Evolutionary conservation across 2,888 invertebrate genomes (phyloP).

Genomic region (Phymatocera aterrima): DNA sequence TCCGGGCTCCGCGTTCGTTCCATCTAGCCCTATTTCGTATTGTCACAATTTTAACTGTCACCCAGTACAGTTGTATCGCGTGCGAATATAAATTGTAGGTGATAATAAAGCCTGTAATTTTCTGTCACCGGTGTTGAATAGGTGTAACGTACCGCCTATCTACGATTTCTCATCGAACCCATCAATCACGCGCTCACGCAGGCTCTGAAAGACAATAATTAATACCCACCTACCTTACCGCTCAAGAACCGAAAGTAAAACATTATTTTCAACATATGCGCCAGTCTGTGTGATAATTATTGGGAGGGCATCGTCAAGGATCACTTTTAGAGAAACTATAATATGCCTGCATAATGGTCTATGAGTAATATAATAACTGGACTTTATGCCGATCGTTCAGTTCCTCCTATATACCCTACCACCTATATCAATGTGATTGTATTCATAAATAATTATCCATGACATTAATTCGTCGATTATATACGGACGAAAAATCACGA

Average conservation of each 20-base stretch:
- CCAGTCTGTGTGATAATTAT: not conserved
- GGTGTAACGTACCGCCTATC: not conserved
- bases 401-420: too few relatives aligned
- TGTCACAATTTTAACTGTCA: not conserved
- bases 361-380: not conserved
- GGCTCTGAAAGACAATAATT: conserved; percentile 19
- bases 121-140: conserved; percentile 11
- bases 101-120: conserved; percentile 33
- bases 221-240: not conserved
- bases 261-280: too few relatives aligned
- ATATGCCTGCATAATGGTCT: too few relatives aligned
- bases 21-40: too few relatives aligned
- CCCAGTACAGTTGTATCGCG: not conserved
- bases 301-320: not conserved
- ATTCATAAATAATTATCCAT: too few relatives aligned
- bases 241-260: conserved; percentile 3
- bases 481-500: too few relatives aligned
- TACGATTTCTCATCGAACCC: conserved; percentile 26
- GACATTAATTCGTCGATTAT: too few relatives aligned
- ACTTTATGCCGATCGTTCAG: not conserved
- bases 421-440: too few relatives aligned
- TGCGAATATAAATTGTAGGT: not conserved
- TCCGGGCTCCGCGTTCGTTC: too few relatives aligned
- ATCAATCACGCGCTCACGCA: conserved; percentile 5
- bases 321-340: not conserved